Evolutionary conservation across 2,797 vertebrate genomes (phyloP).

Genomic region (Argyrosomus regius): DNA sequence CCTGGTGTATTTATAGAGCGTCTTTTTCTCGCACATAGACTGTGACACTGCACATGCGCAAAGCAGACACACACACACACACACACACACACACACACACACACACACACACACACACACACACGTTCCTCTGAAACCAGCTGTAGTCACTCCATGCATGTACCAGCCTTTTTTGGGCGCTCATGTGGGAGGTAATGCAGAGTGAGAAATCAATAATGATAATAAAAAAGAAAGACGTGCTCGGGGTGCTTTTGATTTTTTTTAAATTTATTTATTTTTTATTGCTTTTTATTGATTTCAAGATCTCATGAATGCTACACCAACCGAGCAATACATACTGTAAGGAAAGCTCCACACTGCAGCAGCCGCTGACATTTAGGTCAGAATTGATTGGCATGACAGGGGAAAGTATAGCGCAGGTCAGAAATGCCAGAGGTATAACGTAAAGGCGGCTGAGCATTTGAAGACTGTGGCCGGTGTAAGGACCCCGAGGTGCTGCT

Average conservation of each 20-base stretch:
- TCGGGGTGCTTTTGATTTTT: conserved; percentile 23
- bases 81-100: conserved; percentile 37
- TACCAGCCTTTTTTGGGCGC: conserved; percentile 83
- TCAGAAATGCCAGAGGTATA: conserved; percentile 26
- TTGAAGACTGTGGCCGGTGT: conserved; percentile 26
- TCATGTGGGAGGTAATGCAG: conserved; percentile 54
- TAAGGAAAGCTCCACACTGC: conserved; percentile 29
- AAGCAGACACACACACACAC: conserved; percentile 34
- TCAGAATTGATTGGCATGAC: conserved; percentile 46
- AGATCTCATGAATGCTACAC: conserved; percentile 25
- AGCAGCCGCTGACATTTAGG: conserved; percentile 44
- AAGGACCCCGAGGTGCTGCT: conserved; percentile 8
- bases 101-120: conserved; percentile 35
- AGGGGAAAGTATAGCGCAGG: conserved; percentile 44
- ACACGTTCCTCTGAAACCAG: conserved; percentile 62
- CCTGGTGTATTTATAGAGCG: conserved; percentile 82
- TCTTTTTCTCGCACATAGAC: conserved; percentile 74
- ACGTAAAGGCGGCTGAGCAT: background rate
- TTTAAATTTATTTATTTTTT: background rate
- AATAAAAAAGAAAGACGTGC: background rate
- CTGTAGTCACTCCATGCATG: conserved; percentile 69
- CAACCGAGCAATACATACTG: conserved; percentile 13
- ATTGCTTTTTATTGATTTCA: conserved; percentile 43
- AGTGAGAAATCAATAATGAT: conserved; percentile 48
- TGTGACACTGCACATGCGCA: conserved; percentile 77